phyloP scores from a whole-genome alignment of 2,888 invertebrate genomes.

The Erannis defoliaria region DNA sequence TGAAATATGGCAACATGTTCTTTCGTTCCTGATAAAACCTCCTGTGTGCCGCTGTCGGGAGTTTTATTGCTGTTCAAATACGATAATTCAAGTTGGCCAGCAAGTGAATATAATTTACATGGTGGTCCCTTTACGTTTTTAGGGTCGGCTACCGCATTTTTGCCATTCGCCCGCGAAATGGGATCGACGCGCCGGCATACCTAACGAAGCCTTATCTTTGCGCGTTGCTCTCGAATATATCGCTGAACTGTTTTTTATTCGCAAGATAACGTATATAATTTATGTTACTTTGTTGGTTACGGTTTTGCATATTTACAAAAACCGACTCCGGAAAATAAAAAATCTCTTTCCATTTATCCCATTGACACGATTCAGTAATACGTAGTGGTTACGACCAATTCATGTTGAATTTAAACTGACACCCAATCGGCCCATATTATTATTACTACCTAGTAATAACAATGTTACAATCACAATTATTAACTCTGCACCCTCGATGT shows the following conservation, averaged over 20 bases:
- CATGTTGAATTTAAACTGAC: slow-evolving; percentile 1
- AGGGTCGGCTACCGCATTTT: slow-evolving; percentile 71
- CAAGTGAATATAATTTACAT: slow-evolving; percentile 79
- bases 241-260: slow-evolving; percentile 49
- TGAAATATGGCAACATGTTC: slow-evolving; percentile 82
- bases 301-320: slow-evolving; percentile 27
- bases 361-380: slow-evolving; percentile 3
- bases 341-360: slow-evolving; percentile 13
- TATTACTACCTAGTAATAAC: slow-evolving; percentile 43
- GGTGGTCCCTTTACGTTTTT: slow-evolving; percentile 74
- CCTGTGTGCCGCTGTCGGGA: slow-evolving; percentile 58
- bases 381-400: not conserved
- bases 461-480: slow-evolving; percentile 53
- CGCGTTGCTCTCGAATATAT: slow-evolving; percentile 49
- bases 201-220: slow-evolving; percentile 54
- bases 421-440: slow-evolving; percentile 17
- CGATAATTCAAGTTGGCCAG: slow-evolving; percentile 78
- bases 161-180: slow-evolving; percentile 56
- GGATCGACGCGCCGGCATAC: slow-evolving; percentile 44
- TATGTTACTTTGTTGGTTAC: slow-evolving; percentile 31
- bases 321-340: no score
- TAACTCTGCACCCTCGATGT: slow-evolving; percentile 48
- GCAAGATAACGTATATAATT: slow-evolving; percentile 42
- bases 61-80: slow-evolving; percentile 78
- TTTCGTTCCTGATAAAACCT: slow-evolving; percentile 81